phyloP scores from a whole-genome alignment of 2,797 vertebrate species.

The Chromis chromis region DNA sequence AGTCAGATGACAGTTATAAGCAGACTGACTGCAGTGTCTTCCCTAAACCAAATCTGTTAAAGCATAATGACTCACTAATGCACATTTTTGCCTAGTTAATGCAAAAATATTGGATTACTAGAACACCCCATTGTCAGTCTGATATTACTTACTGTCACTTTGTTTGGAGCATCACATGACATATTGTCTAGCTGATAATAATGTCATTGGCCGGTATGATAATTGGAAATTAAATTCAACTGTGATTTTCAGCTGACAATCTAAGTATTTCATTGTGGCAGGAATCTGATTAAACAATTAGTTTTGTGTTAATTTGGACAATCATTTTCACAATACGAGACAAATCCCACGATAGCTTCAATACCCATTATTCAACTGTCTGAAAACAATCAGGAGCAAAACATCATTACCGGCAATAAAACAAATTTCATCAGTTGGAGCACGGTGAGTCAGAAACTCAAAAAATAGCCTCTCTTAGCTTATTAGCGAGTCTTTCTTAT shows the following conservation, averaged over 20 bases:
- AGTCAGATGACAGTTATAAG: constrained; percentile 17
- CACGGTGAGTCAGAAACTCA: constrained; percentile 7
- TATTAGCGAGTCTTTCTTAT: constrained; percentile 29
- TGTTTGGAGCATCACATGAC: constrained; percentile 12
- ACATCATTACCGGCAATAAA: constrained; percentile 43
- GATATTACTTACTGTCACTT: constrained; percentile 14
- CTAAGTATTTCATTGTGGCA: constrained; percentile 26
- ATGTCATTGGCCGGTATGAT: constrained; percentile 8
- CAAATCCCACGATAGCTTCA: constrained; percentile 5
- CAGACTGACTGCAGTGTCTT: not conserved
- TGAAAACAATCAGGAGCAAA: constrained; percentile 43
- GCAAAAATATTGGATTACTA: constrained; percentile 14
- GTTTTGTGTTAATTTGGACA: constrained; percentile 29
- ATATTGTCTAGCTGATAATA: not conserved
- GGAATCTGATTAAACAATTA: constrained; percentile 35
- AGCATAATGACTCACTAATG: constrained; percentile 6
- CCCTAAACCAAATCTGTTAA: not conserved
- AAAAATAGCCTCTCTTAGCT: constrained; percentile 19
- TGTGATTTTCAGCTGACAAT: constrained; percentile 34
- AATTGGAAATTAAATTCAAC: constrained; percentile 45
- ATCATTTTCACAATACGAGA: constrained; percentile 9
- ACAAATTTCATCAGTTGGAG: constrained; percentile 36
- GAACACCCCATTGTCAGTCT: not conserved
- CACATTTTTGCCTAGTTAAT: constrained; percentile 7
- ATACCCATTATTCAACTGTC: constrained; percentile 32